Conservation (phyloP, 2,797 vertebrate species). For the Parambassis ranga region DNA sequence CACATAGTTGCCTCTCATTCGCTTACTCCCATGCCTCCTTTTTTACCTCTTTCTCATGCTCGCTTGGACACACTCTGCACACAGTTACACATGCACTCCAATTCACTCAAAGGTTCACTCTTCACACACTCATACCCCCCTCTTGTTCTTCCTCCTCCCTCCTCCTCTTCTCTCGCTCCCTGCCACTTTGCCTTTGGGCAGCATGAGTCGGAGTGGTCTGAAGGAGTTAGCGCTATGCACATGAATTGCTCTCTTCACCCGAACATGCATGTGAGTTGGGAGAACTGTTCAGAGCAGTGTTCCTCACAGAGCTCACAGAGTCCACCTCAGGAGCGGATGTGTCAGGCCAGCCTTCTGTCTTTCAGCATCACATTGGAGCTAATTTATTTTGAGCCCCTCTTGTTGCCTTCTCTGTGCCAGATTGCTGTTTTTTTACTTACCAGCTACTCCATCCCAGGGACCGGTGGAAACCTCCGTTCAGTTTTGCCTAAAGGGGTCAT, state of each 20-base stretch:
- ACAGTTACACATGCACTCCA: slow-evolving; percentile 34
- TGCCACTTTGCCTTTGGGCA: slow-evolving; percentile 77
- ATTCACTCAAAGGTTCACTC: slow-evolving; percentile 60
- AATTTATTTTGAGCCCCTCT: slow-evolving; percentile 26
- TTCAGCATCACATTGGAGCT: slow-evolving; percentile 27
- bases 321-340: slow-evolving; percentile 43
- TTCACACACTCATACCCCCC: slow-evolving; percentile 58
- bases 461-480: slow-evolving; percentile 3
- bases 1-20: slow-evolving; percentile 50
- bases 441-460: background rate
- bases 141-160: background rate
- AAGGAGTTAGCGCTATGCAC: slow-evolving; percentile 75
- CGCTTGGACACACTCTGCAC: slow-evolving; percentile 55
- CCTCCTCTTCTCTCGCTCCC: slow-evolving; percentile 38
- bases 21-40: slow-evolving; percentile 28
- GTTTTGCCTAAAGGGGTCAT: background rate
- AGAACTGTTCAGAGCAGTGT: slow-evolving; percentile 51
- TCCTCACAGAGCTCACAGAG: slow-evolving; percentile 53
- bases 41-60: slow-evolving; percentile 53
- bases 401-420: background rate
- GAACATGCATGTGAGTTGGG: slow-evolving; percentile 60
- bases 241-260: slow-evolving; percentile 71
- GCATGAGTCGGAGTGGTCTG: slow-evolving; percentile 70
- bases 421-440: slow-evolving; percentile 10
- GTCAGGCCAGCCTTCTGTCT: slow-evolving; percentile 42